phyloP scores from a whole-genome alignment of 1,140 invertebrate species.

The Macrobrachium rosenbergii region DNA sequence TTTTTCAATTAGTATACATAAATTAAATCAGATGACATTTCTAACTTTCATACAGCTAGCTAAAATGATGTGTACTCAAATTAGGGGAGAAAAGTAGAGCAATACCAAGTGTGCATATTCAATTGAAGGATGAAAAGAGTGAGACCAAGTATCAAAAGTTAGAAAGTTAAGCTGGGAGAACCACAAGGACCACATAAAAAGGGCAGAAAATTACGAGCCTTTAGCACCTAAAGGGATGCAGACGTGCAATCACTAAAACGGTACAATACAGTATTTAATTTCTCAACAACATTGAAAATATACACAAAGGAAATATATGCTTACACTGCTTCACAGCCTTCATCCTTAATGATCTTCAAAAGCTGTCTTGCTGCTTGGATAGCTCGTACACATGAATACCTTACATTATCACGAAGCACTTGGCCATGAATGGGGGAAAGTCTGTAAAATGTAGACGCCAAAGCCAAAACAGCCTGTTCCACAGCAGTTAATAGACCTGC shows the following conservation, averaged over 20 bases:
- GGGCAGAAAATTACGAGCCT: background rate
- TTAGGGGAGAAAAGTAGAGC: no score
- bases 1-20: no score
- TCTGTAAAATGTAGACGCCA: constrained; percentile 27
- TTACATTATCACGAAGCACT: constrained; percentile 15
- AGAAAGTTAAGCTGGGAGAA: no score
- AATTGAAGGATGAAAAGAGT: no score
- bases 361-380: constrained; percentile 24
- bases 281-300: background rate
- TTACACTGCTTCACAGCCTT: constrained; percentile 41
- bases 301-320: background rate
- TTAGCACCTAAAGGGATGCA: no score
- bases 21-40: no score
- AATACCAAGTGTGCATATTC: no score
- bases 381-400: constrained; percentile 29
- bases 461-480: constrained; percentile 27
- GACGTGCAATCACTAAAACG: no score
- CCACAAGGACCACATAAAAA: no score
- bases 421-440: constrained; percentile 11
- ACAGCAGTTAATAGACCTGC: constrained; percentile 35
- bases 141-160: no score
- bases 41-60: no score
- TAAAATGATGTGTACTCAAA: no score
- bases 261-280: background rate
- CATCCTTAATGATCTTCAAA: constrained; percentile 44